Evolutionary conservation across 2,888 invertebrate genomes (phyloP).

Genomic region (Pseudeuparius sepicola): DNA sequence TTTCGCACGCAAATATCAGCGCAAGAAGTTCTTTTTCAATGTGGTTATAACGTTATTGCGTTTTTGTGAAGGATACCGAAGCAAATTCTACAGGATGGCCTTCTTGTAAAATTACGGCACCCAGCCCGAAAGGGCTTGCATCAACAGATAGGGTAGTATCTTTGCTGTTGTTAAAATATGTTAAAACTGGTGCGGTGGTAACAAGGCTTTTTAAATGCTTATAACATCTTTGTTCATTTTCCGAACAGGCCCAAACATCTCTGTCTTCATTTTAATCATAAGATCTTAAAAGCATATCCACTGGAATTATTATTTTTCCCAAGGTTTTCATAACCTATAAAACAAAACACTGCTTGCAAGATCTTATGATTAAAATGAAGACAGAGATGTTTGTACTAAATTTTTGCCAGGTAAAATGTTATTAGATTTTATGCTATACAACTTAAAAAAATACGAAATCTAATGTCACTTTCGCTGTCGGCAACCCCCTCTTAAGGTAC

Average conservation of each 20-base stretch:
- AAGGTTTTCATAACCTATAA: too few relatives aligned
- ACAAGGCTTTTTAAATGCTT: constrained; percentile 1
- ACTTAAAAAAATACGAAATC: too few relatives aligned
- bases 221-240: not conserved
- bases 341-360: too few relatives aligned
- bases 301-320: too few relatives aligned
- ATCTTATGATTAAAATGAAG: too few relatives aligned
- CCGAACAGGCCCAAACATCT: not conserved
- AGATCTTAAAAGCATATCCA: too few relatives aligned
- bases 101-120: constrained; percentile 4
- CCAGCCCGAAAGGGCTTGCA: constrained; percentile 5
- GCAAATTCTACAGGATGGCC: constrained; percentile 7
- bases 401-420: too few relatives aligned
- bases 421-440: too few relatives aligned
- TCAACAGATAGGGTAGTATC: constrained; percentile 5
- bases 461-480: too few relatives aligned
- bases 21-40: constrained; percentile 6
- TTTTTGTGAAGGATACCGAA: constrained; percentile 5
- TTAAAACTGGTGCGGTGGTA: not conserved
- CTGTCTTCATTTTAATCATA: too few relatives aligned
- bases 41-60: constrained; percentile 6
- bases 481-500: not conserved
- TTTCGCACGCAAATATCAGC: constrained; percentile 1
- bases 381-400: too few relatives aligned
- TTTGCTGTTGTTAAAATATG: not conserved